Conservation (phyloP, 1,140 invertebrate genomes). For the Eriosoma lanigerum region DNA sequence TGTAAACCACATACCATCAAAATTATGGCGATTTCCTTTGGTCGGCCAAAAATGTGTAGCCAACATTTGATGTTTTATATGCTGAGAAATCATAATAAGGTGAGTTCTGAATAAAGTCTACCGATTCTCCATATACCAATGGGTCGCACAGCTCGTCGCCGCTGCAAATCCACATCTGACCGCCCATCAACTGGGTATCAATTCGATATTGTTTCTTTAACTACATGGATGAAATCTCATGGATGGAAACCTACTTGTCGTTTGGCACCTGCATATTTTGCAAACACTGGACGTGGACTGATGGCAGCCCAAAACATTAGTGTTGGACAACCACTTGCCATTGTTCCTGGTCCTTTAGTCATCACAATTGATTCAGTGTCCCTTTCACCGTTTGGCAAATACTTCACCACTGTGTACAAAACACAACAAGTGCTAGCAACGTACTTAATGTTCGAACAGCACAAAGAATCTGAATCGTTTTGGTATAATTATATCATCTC, state of each 20-base stretch:
- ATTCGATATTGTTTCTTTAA: conserved; percentile 51
- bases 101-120: conserved; percentile 38
- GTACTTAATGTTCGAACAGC: conserved; percentile 59
- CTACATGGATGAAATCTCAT: conserved; percentile 55
- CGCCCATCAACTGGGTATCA: conserved; percentile 4
- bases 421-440: conserved; percentile 58
- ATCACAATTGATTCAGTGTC: conserved; percentile 58
- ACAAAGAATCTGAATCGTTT: conserved; percentile 54
- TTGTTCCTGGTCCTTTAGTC: conserved; percentile 59
- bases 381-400: conserved; percentile 53
- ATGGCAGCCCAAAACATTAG: conserved; percentile 58
- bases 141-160: conserved; percentile 41
- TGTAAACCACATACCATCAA: neutral
- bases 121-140: conserved; percentile 42
- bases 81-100: conserved; percentile 40
- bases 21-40: conserved; percentile 30
- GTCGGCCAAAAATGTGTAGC: neutral
- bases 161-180: neutral
- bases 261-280: conserved; percentile 54
- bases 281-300: conserved; percentile 60
- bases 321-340: conserved; percentile 58
- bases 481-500: conserved; percentile 59
- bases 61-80: neutral
- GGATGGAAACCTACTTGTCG: conserved; percentile 55
- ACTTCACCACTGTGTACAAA: conserved; percentile 53